Evolutionary conservation across 23 tunicate species (phyloP), one percentile per base, ranked within the genome.

Genomic region (Diplosoma virens): DNA sequence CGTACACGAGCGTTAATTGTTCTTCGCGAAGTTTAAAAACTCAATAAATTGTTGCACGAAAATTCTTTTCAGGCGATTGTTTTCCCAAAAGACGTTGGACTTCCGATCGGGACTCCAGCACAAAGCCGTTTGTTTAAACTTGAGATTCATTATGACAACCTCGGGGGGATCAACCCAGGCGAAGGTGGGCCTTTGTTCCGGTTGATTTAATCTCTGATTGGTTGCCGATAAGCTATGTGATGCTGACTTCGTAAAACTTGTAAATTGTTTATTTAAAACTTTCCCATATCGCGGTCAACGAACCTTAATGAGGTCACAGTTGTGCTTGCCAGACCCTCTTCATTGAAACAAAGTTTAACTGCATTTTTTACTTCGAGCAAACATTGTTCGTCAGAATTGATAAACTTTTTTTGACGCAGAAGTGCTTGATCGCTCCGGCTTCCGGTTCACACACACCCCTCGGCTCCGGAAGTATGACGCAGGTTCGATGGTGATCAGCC

Each of bases 131-230:
- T 63, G 47, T 24, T 82, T 22, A 45, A 33, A 27, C 17, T 82
- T 29, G 81, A 73, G 35, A 73, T 64, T 22, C 87, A 82, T 47
- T 82, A 82, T 66, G 58, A 60, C 58, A 82, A 82, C 60, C 87
- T n/a, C n/a, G n/a, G n/a, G n/a, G n/a, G n/a, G n/a, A n/a, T n/a
- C n/a, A n/a, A n/a, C n/a, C n/a, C n/a, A n/a, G n/a, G n/a, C n/a
- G n/a, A n/a, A n/a, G n/a, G n/a, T n/a, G n/a, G n/a, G n/a, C n/a
- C n/a, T n/a, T n/a, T n/a, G n/a, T n/a, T n/a, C n/a, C n/a, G n/a
- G n/a, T n/a, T n/a, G n/a, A n/a, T n/a, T n/a, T n/a, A n/a, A n/a
- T n/a, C n/a, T n/a, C n/a, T n/a, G n/a, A n/a, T n/a, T n/a, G n/a
- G n/a, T n/a, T n/a, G n/a, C n/a, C n/a, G n/a, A n/a, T n/a, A n/a